Evolutionary conservation across 35 echinoderm and acorn worm species (phyloP).

Genomic region (Ophioderma brevispina): DNA sequence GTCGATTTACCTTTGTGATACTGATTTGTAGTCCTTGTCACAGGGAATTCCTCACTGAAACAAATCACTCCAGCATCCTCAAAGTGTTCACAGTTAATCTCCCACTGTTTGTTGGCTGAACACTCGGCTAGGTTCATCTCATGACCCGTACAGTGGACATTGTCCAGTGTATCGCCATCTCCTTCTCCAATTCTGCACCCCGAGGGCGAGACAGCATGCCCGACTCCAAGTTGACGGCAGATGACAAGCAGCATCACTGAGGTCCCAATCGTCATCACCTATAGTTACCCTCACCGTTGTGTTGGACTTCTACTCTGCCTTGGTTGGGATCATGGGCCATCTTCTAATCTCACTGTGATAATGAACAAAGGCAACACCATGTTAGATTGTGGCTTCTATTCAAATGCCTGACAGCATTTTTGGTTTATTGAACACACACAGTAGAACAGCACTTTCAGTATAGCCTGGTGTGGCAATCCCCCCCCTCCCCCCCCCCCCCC

Average conservation of each 20-base stretch:
- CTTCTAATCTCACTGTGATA: neutral
- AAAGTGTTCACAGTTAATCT: slow-evolving; percentile 41
- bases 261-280: slow-evolving; percentile 45
- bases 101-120: neutral
- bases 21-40: neutral
- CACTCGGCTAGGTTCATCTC: slow-evolving; percentile 35
- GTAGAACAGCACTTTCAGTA: no score
- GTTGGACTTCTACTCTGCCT: slow-evolving; percentile 51
- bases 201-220: slow-evolving; percentile 16
- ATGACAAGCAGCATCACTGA: slow-evolving; percentile 45
- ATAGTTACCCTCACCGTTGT: slow-evolving; percentile 38
- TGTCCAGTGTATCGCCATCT: slow-evolving; percentile 29
- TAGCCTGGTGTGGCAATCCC: no score
- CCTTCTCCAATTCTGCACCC: slow-evolving; percentile 24
- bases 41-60: neutral
- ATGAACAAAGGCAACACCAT: no score
- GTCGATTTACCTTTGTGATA: neutral
- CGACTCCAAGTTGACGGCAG: slow-evolving; percentile 56
- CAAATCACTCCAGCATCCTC: slow-evolving; percentile 48
- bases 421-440: no score
- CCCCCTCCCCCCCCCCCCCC: no score
- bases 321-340: neutral
- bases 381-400: no score
- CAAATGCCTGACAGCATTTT: no score
- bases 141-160: slow-evolving; percentile 47